Base-by-base conservation (phyloP, 2,113 vertebrate species). In the Aptenodytes patagonicus region DNA sequence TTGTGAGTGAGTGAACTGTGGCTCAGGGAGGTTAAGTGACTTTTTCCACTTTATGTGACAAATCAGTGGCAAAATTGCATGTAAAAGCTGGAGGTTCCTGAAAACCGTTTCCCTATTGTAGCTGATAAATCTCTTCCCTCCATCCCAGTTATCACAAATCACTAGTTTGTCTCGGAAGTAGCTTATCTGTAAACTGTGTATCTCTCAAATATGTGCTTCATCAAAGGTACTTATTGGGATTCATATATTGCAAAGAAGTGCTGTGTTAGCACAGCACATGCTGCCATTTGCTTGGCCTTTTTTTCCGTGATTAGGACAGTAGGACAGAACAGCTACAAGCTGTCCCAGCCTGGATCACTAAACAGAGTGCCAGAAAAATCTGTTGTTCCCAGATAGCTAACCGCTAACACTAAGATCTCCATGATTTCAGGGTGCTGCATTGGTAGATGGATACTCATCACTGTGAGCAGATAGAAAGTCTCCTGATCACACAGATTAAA, bases 381-480 rank as follows among this genome's bases (percentile, higher is more conserved):
- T n/a, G 85, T 98, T 98, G 96, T 98, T 98, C 98, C 93, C 97
- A 93, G 92, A 80, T 95, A 98, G 98, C 98, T 98, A 98, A 94
- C 87, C 51, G 20, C 97, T 61, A 98, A 91, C 87, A 78, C 34
- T 51, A 71, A 79, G 61, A 38, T 51, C 58, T 75, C 64, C 93
- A 68, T 97, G 89, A 96, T 98, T 98, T 98, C 91, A 98, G 97
- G 92, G 24, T 61, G 97, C 97, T 98, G 97, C 91, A 55, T 40
- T 93, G 95, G 89, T 91, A 70, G 93, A 57, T 95, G 60, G 96
- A 92, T 92, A 91, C 81, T 87, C 87, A 61, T 88, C 36, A 28
- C 17, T 34, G 16, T 22, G 24, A 66, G 80, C 60, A 86, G n/a
- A 38, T 12, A 69, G 31, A 73, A 70, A 81, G 28, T 32, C 19